A percentile compares a stretch with the other conserved stretches of the same genome.
phyloP scores from a whole-genome alignment of 2,888 invertebrate genomes.

The Gnatocerus cornutus region DNA sequence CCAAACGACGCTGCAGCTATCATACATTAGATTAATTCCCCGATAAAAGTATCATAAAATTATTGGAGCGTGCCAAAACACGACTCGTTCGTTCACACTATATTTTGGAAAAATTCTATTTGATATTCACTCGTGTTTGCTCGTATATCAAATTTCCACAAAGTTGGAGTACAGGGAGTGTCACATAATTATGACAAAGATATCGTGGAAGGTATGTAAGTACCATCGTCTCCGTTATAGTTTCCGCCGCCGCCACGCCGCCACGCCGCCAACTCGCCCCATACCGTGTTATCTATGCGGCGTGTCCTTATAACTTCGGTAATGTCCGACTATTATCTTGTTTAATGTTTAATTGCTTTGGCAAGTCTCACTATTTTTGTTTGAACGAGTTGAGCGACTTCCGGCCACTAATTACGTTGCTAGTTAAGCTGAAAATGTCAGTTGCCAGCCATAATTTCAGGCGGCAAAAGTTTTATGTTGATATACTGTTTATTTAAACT shows the following conservation, averaged over 20 bases:
- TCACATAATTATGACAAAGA: slow-evolving; percentile 26
- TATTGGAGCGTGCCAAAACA: slow-evolving; percentile 30
- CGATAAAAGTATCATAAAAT: slow-evolving; percentile 33
- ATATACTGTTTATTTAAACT: slow-evolving; percentile 46
- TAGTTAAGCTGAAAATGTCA: slow-evolving; percentile 57
- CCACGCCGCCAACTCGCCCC: slow-evolving; percentile 30
- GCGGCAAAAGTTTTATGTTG: slow-evolving; percentile 39
- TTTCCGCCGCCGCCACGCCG: slow-evolving; percentile 28
- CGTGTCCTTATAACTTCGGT: slow-evolving; percentile 46
- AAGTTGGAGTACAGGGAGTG: not conserved
- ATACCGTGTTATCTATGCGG: slow-evolving; percentile 42
- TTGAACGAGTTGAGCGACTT: slow-evolving; percentile 56
- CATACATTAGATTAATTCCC: slow-evolving; percentile 26
- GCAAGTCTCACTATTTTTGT: slow-evolving; percentile 56
- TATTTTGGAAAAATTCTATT: not conserved
- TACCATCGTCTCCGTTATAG: slow-evolving; percentile 36
- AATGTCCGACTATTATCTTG: slow-evolving; percentile 59
- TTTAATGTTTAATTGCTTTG: slow-evolving; percentile 62
- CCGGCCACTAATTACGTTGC: slow-evolving; percentile 60
- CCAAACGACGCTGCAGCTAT: slow-evolving; percentile 9
- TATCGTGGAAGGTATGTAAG: slow-evolving; percentile 26
- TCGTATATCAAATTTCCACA: too few relatives aligned
- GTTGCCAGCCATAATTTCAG: slow-evolving; percentile 51
- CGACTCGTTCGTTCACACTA: not conserved
- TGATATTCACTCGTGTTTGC: not conserved